Conservation (phyloP, 1,140 invertebrate species). For the Atta cephalotes region DNA sequence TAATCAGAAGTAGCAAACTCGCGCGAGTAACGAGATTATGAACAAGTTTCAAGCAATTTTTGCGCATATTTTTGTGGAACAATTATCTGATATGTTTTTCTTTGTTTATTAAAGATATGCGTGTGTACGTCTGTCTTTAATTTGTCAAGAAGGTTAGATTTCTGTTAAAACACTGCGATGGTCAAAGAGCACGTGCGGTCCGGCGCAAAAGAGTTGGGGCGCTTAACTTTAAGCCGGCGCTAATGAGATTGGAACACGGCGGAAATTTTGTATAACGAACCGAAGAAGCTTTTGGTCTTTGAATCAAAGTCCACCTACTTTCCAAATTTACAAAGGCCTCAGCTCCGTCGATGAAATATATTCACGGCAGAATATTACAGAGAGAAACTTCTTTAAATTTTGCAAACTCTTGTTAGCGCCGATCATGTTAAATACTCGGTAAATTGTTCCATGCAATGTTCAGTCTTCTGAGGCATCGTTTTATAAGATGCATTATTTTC, state of each 20-base stretch:
- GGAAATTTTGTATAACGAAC: conserved; percentile 76
- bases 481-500: not conserved
- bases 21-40: not conserved
- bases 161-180: conserved; percentile 56
- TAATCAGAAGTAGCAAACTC: not conserved
- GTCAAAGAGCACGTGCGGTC: conserved; percentile 65
- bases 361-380: not conserved
- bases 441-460: not conserved
- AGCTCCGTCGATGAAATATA: conserved; percentile 44
- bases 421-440: not conserved
- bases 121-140: conserved; percentile 28
- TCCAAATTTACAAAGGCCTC: conserved; percentile 76
- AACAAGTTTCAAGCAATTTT: not conserved
- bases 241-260: conserved; percentile 79
- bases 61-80: not conserved
- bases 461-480: not conserved
- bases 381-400: conserved; percentile 30
- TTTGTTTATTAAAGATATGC: not conserved
- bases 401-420: conserved; percentile 31
- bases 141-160: conserved; percentile 61
- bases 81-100: not conserved
- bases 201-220: conserved; percentile 76
- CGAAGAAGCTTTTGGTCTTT: conserved; percentile 81
- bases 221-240: conserved; percentile 81
- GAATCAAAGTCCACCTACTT: conserved; percentile 78